A percentile compares a stretch with the other conserved stretches of the same genome.
These are phyloP conservation scores for Mustela lutreola DNA, from an alignment of 2,113 vertebrate species.

Conservation along the genomic window DNA sequence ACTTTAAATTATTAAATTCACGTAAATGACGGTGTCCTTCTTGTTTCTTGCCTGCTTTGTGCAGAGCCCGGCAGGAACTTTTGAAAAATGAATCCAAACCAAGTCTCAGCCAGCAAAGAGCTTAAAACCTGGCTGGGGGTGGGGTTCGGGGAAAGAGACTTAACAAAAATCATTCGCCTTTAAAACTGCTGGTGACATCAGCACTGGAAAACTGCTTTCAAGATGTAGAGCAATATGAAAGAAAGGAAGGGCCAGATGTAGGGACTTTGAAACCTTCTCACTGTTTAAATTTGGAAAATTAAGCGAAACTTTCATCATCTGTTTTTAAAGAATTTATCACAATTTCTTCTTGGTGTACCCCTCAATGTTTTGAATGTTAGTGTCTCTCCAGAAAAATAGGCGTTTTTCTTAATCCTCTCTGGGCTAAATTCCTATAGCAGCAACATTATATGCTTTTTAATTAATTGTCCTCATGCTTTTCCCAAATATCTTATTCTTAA, in stretches of 20 bases:
- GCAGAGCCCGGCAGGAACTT: background rate
- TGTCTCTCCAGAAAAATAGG: slow-evolving; percentile 41
- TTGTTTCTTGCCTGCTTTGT: background rate
- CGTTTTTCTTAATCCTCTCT: slow-evolving; percentile 53
- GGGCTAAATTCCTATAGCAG: background rate
- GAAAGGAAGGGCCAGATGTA: background rate
- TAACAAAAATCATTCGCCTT: background rate
- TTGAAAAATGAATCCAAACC: background rate
- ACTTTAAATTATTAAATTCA: background rate
- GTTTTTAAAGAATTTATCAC: slow-evolving; percentile 26
- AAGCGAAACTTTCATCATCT: background rate
- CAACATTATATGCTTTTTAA: slow-evolving; percentile 53
- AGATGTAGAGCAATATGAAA: background rate
- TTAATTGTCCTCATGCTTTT: slow-evolving; percentile 4
- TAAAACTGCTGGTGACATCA: background rate
- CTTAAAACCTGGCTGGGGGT: background rate
- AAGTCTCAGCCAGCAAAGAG: background rate
- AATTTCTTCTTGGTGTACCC: background rate
- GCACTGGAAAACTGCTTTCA: background rate
- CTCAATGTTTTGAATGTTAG: background rate
- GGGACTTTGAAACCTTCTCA: background rate
- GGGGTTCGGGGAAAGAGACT: background rate
- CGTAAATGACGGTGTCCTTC: background rate
- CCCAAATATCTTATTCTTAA: slow-evolving; percentile 37
- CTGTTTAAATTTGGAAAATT: slow-evolving; percentile 43